These are phyloP conservation scores for Strigamia crassipes DNA, from an alignment of 2,888 invertebrate species.

Conservation along the genomic window DNA sequence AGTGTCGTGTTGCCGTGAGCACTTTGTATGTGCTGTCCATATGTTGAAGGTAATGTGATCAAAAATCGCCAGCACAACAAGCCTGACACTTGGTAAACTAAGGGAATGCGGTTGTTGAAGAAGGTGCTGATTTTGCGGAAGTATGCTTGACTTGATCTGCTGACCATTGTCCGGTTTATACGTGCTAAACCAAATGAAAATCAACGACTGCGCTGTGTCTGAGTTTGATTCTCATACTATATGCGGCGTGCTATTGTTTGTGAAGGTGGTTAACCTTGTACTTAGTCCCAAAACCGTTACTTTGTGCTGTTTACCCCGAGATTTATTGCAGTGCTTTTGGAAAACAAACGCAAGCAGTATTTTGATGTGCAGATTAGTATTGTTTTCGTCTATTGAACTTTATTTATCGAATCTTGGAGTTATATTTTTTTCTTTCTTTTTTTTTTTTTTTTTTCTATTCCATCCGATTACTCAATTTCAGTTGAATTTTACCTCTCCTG, in stretches of 20 bases:
- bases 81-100: constrained; percentile 2
- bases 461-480: not conserved
- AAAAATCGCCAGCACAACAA: constrained; percentile 10
- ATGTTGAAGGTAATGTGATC: not conserved
- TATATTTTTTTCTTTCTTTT: not conserved
- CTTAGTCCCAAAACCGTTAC: not conserved
- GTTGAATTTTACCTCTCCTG: not conserved
- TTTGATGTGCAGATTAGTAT: not conserved
- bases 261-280: not conserved
- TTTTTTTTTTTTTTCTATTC: not conserved
- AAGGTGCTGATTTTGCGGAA: constrained; percentile 21
- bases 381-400: not conserved
- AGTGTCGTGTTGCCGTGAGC: not conserved
- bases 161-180: constrained; percentile 29
- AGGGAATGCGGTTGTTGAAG: not conserved
- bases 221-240: not conserved
- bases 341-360: too few species aligned
- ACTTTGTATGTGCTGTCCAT: not conserved
- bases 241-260: not conserved
- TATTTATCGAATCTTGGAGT: not conserved
- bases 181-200: constrained; percentile 6
- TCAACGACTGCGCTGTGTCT: not conserved
- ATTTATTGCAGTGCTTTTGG: not conserved
- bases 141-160: constrained; percentile 20
- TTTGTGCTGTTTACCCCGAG: not conserved